These are phyloP conservation scores for Ifrita kowaldi DNA, from an alignment of 2,113 vertebrate species.

Conservation along the genomic window DNA sequence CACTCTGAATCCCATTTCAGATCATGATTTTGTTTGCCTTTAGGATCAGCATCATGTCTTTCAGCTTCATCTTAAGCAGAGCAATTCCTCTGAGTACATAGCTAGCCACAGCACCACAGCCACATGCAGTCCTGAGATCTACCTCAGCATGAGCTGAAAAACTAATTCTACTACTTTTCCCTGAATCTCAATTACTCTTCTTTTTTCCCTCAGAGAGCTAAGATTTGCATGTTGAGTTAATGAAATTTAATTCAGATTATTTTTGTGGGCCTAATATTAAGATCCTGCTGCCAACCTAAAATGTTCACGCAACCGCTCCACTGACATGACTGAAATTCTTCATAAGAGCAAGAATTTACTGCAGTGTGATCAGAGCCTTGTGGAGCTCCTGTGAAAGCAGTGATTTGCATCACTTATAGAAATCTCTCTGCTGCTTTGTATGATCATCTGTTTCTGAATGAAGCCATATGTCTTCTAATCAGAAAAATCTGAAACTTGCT, in stretches of 20 bases:
- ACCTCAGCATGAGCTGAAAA: background rate
- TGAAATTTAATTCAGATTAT: background rate
- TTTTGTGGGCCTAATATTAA: background rate
- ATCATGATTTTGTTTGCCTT: background rate
- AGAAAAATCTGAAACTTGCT: background rate
- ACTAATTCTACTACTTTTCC: background rate
- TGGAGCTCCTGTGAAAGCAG: background rate
- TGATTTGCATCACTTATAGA: background rate
- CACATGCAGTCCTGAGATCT: background rate
- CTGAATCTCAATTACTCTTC: background rate
- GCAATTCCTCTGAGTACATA: background rate
- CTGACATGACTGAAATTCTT: background rate
- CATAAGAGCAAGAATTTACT: background rate
- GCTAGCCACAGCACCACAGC: background rate
- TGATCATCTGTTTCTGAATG: background rate
- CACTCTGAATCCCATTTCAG: background rate
- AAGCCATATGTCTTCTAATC: background rate
- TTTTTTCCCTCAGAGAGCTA: background rate
- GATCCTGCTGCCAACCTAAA: background rate
- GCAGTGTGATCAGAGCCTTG: fast-evolving
- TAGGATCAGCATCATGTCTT: background rate
- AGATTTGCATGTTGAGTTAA: background rate
- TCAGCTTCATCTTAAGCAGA: background rate
- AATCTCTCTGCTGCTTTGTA: background rate
- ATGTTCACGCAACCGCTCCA: background rate